phyloP scores from a whole-genome alignment of 1,140 invertebrate genomes.

The Zeugodacus cucurbitae region DNA sequence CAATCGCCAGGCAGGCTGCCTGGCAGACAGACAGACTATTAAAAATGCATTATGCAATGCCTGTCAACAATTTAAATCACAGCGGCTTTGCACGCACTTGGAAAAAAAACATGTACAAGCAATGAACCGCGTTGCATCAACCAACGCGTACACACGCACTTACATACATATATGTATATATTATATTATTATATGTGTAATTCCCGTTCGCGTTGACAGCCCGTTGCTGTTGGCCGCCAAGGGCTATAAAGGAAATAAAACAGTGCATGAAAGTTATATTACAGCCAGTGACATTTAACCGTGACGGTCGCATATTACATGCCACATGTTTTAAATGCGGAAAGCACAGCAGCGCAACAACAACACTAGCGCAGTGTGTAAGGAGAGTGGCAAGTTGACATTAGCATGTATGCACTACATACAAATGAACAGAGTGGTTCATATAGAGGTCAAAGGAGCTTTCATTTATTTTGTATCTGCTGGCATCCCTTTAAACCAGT shows the following conservation, averaged over 20 bases:
- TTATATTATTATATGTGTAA: too few species aligned
- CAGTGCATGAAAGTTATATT: neutral
- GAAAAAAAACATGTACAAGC: conserved; percentile 8
- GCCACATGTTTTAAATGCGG: conserved; percentile 11
- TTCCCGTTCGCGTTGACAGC: neutral
- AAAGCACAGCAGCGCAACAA: neutral
- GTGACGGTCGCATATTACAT: conserved; percentile 25
- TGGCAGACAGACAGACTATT: neutral
- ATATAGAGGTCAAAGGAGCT: too few species aligned
- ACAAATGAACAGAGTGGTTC: too few species aligned
- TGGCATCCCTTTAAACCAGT: too few species aligned
- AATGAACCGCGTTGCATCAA: neutral
- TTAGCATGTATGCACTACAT: neutral
- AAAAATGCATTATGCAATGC: conserved; percentile 38
- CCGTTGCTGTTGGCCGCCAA: neutral
- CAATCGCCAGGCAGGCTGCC: too few species aligned
- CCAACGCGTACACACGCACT: neutral
- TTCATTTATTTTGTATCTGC: too few species aligned
- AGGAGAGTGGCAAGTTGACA: neutral
- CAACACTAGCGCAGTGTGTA: neutral
- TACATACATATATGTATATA: neutral
- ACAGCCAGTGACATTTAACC: conserved; percentile 2
- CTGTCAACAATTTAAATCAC: conserved; percentile 35
- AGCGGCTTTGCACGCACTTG: neutral
- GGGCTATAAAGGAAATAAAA: neutral